Base-by-base conservation (phyloP, 2,797 vertebrate genomes). In the Chrosomus eos region DNA sequence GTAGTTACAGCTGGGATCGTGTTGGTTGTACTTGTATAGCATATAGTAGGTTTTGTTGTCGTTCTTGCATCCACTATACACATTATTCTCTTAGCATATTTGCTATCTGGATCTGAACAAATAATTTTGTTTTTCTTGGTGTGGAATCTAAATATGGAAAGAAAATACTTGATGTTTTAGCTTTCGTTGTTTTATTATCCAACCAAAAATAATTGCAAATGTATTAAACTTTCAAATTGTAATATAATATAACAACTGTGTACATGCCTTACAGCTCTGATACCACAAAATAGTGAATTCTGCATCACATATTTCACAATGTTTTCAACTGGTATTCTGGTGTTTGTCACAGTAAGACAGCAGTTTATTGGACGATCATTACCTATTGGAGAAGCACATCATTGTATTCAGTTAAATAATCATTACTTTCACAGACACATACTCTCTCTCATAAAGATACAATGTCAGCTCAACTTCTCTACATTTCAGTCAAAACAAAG, bases 211-310 rank as follows among this genome's bases (percentile, higher is more conserved):
- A 7, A 26, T 23, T 4, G 10, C 0, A n/a, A n/a, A 3, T 10
- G 31, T 19, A 14, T 2, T 7, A 53, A 18, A 21, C 19, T 11
- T 13, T 53, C 0, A 21, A 23, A 68, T 31, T 14, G 40, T 26
- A 31, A 26, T 40, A 6, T 18, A 5, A 5, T 14, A 5, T 5
- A 19, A 40, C 0, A 14, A 40, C 4, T 72, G 3, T 33, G 18
- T 19, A 84, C 84, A 82, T 86, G 26, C 86, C 48, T 80, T 38
- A 89, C 26, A 48, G 88, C 88, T 62, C 4, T 72, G 2, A 48
- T 0, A 0, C 0, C 0, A 53, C 88, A 88, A 2, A 1, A 0
- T 23, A 4, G 0, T 16, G 2, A 0, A 0, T 45, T 1, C 18
- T 86, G 53, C 5, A 3, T 21, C 0, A 0, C 0, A 1, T 82